Evolutionary conservation across 35 echinoderm and acorn worm genomes (phyloP), one percentile per base, ranked within the genome.

Genomic region (Ptychodera flava): DNA sequence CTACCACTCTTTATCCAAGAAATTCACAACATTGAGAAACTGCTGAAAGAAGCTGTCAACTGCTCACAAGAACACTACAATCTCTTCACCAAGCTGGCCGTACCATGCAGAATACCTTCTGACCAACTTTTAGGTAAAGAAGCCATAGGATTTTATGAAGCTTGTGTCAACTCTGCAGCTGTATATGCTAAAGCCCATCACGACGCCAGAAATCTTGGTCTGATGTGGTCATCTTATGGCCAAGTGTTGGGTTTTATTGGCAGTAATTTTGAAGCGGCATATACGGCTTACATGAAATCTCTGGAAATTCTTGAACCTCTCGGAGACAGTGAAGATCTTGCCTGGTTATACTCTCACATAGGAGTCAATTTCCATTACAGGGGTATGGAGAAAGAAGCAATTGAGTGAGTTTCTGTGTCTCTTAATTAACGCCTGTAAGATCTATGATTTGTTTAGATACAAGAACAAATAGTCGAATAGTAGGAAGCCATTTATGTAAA

Each of bases 121-220:
- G 81, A 52, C 31, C 80, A 88, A 22, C 35, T 88, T 35, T 31
- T 88, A 0, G 76, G 76, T 31, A 80, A 52, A 81, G 86, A 88
- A 88, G 80, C 86, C 31, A 78, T 88, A 22, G 78, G 52, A 15
- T 88, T 88, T 33, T 88, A 88, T 52, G 86, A 79, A 37, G 86
- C 86, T 0, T 36, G 78, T 1, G 36, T 80, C 0, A 16, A 35
- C 15, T 29, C 86, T 36, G 45, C 45, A 12, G 45, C 45, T 64
- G 45, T 22, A 22, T 64, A 64, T n/a, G 86, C 86, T 16, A 31
- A 52, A 31, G 30, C 29, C 12, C 52, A 36, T 36, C 22, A 80
- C 30, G 10, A 79, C 27, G 0, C 29, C 10, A 35, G 81, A 78
- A 36, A 36, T 31, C 78, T 34, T 29, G 79, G 78, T 1, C 27